phyloP scores from a whole-genome alignment of 2,888 invertebrate genomes.

The Balanococcus diminutus region DNA sequence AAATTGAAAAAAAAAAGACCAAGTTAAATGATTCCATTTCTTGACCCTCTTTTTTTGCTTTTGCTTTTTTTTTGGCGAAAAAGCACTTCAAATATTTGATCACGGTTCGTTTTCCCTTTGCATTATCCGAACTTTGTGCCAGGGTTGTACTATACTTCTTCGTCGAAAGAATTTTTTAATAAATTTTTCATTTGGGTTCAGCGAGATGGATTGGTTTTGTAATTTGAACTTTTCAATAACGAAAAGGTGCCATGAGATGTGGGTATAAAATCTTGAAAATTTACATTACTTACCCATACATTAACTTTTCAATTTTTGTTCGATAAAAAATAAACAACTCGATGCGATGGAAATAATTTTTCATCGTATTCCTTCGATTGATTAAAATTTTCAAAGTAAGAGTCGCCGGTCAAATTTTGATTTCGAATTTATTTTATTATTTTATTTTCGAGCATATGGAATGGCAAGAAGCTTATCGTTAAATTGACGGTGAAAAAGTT shows the following conservation, averaged over 20 bases:
- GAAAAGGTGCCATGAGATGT: not conserved
- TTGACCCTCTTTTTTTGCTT: not conserved
- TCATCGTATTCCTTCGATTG: no score
- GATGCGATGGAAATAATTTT: no score
- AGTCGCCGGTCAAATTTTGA: no score
- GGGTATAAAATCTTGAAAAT: not conserved
- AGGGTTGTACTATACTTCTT: not conserved
- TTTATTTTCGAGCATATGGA: no score
- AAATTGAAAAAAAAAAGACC: not conserved
- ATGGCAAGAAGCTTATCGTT: no score
- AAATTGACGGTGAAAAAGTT: not conserved
- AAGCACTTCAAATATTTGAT: slow-evolving; percentile 13
- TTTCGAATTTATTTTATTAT: no score
- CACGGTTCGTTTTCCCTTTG: not conserved
- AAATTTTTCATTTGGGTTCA: not conserved
- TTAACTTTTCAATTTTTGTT: no score
- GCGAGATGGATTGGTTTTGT: not conserved
- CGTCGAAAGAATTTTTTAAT: not conserved
- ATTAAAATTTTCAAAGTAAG: no score
- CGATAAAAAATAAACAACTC: no score
- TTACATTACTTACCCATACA: not conserved
- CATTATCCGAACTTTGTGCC: not conserved
- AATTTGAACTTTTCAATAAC: not conserved
- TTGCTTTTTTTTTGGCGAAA: not conserved
- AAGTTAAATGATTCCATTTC: not conserved